Evolutionary conservation across 1,140 invertebrate species (phyloP).

Genomic region (Trypoxylus dichotomus): DNA sequence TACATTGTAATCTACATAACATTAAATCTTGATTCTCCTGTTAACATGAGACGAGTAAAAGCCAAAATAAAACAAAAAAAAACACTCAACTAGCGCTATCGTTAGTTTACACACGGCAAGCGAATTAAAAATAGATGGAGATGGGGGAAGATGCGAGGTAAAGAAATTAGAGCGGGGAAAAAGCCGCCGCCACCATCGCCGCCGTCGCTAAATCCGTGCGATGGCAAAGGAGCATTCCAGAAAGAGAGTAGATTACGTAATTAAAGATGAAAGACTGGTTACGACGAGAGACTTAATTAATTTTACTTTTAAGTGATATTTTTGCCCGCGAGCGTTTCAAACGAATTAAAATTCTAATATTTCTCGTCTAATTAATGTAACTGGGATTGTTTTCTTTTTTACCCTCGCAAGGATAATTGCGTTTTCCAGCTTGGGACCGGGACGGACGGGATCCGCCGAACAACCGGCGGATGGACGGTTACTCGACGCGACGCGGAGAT

Average conservation of each 20-base stretch:
- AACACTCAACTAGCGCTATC: too few relatives aligned
- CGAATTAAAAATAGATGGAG: too few relatives aligned
- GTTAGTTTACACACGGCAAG: too few relatives aligned
- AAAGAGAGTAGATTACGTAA: constrained; percentile 5
- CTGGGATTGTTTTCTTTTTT: constrained; percentile 7
- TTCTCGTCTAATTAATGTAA: constrained; percentile 12
- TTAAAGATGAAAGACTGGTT: constrained; percentile 21
- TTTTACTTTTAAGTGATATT: constrained; percentile 23
- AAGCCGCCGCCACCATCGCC: background rate
- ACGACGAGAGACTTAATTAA: constrained; percentile 22
- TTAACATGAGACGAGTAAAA: too few relatives aligned
- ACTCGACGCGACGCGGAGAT: background rate
- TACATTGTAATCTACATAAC: too few relatives aligned
- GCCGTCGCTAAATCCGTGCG: background rate
- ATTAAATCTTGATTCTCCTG: too few relatives aligned
- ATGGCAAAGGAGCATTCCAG: background rate
- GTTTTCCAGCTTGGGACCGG: background rate
- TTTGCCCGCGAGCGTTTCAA: background rate
- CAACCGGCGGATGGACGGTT: background rate
- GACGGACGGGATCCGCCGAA: too few relatives aligned
- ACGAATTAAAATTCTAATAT: constrained; percentile 23
- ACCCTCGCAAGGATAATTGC: constrained; percentile 11
- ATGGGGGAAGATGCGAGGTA: background rate
- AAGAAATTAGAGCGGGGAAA: background rate
- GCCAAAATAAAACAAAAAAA: too few relatives aligned